phyloP scores from a whole-genome alignment of 64 coral and sea anemone genomes.

The Astreopora myriophthalma region DNA sequence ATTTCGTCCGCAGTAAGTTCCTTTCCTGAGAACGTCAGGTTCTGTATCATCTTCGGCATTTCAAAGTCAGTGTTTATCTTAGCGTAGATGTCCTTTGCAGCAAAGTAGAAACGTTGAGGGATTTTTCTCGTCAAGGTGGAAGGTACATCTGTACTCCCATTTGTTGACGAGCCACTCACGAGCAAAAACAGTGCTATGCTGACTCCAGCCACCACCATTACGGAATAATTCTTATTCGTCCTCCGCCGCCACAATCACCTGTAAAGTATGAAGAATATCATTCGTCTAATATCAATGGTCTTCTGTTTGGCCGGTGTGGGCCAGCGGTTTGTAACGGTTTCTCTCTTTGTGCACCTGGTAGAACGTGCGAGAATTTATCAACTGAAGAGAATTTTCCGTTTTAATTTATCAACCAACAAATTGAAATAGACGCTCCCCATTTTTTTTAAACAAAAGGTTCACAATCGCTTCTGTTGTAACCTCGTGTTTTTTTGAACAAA shows the following conservation, averaged over 20 bases:
- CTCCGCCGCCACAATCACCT: not conserved
- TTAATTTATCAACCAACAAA: not conserved
- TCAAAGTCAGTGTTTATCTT: not conserved
- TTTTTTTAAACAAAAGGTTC: not conserved
- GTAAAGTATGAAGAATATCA: not conserved
- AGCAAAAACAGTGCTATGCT: not conserved
- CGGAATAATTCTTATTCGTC: not conserved
- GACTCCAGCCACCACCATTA: not conserved
- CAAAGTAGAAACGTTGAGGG: not conserved
- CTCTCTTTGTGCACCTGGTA: too few species aligned
- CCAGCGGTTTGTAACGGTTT: too few species aligned
- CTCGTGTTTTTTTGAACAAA: not conserved
- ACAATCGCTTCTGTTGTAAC: not conserved
- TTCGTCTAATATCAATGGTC: not conserved
- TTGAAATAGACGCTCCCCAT: not conserved
- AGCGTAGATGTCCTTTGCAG: not conserved
- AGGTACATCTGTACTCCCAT: not conserved
- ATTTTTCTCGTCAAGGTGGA: not conserved
- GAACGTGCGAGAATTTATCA: too few species aligned
- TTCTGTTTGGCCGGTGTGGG: too few species aligned
- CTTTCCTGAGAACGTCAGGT: slow-evolving; percentile 50
- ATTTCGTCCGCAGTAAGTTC: slow-evolving; percentile 56
- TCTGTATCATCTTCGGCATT: not conserved
- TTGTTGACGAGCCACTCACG: not conserved
- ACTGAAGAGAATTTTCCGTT: not conserved